phyloP scores from a whole-genome alignment of 2,888 invertebrate genomes.

The Euclidia mi region DNA sequence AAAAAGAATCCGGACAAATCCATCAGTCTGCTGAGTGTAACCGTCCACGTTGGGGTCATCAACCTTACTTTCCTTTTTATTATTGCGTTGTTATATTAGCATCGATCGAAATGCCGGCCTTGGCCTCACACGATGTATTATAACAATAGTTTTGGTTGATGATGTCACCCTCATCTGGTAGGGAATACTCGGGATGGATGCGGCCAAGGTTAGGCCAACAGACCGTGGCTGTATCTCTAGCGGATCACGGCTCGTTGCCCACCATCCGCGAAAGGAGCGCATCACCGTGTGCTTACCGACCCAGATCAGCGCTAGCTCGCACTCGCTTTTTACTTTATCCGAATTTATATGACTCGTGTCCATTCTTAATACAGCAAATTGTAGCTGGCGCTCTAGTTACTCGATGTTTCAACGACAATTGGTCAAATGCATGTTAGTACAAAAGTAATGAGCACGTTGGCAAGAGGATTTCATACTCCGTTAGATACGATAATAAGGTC shows the following conservation, averaged over 20 bases:
- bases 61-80: constrained; percentile 85
- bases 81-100: constrained; percentile 68
- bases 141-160: constrained; percentile 69
- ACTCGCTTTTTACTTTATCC: constrained; percentile 72
- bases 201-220: constrained; percentile 83
- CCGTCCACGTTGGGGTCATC: constrained; percentile 75
- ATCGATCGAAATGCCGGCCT: constrained; percentile 79
- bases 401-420: constrained; percentile 48
- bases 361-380: constrained; percentile 64
- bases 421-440: constrained; percentile 11
- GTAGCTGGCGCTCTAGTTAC: constrained; percentile 65
- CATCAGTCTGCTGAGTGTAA: constrained; percentile 73
- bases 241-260: constrained; percentile 80
- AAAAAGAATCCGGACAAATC: constrained; percentile 78
- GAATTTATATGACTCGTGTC: constrained; percentile 67
- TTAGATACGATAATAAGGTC: constrained; percentile 11
- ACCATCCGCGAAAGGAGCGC: constrained; percentile 79
- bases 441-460: constrained; percentile 10
- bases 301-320: constrained; percentile 74
- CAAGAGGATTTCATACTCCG: constrained; percentile 16
- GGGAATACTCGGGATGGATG: constrained; percentile 79
- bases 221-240: constrained; percentile 82
- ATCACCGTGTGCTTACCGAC: constrained; percentile 71
- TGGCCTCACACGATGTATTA: constrained; percentile 71
- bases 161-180: constrained; percentile 80